Base-by-base conservation (phyloP, 2,113 vertebrate genomes). In the Theropithecus gelada region DNA sequence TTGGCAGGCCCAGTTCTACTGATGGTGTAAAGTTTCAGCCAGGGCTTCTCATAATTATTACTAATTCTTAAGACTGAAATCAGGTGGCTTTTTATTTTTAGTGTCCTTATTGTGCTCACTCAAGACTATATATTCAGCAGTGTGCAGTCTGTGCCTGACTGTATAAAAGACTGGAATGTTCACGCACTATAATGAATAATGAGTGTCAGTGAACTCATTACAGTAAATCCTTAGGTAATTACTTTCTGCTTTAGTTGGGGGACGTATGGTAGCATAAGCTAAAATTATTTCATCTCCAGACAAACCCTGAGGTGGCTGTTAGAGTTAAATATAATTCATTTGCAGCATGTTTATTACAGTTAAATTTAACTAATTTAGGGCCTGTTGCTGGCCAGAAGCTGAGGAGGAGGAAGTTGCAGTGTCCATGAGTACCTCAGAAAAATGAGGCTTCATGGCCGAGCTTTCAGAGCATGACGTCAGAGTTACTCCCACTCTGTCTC, bases 291-390 rank as follows among this genome's bases (percentile, higher is more conserved):
- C 40, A 22, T 94, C 96, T 97, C 6, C 3, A 98, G 96, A 96
- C 93, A 94, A 96, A 94, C 96, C 95, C 75, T 94, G 97, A 92
- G 91, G 97, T 97, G 92, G 88, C 50, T 89, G 96, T 57, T 96
- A 48, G 23, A 97, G 97, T 97, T 97, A 96, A 97, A 95, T 97
- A 94, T 94, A 97, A 88, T 89, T 96, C 91, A 66, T 91, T 97
- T 96, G 82, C 96, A 45, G 20, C 78, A 43, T 93, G 96, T 97
- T 96, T 98, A 70, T 93, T 97, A 81, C 48, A 79, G 97, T 97
- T 97, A 97, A 93, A 96, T 97, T 93, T 93, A 94, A 95, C 95
- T 91, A 94, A 96, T 93, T 94, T 93, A 73, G 81, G 88, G 91
- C 91, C 82, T 79, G 72, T 96, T 96, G 84, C 97, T 94, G 93